Base-by-base conservation (phyloP, 2,797 vertebrate genomes). In the Rhinogobio ventralis region DNA sequence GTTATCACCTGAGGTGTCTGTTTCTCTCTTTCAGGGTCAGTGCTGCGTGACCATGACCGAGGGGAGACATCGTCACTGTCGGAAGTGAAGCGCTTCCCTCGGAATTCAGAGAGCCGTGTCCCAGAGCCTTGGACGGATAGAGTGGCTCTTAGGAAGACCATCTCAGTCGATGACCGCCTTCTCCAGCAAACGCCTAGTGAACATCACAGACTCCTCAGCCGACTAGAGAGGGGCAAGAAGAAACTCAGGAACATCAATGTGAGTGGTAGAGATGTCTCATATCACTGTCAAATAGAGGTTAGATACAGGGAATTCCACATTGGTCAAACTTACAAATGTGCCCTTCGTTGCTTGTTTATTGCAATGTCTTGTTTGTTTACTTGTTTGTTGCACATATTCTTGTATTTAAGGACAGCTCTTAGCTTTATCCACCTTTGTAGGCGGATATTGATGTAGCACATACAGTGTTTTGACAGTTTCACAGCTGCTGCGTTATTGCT, bases 1-100 rank as follows among this genome's bases (percentile, higher is more conserved):
- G 88, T 93, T 96, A 92, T 93, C 95, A 91, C 83, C 69, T 89
- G 92, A 87, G 89, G 91, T 93, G 89, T 95, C 93, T 95, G 94
- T 96, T 97, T 96, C 96, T 85, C 93, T 90, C 87, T 75, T 90
- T 86, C 95, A 97, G 96, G 94, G 93, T 94, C 93, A 84, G 91
- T 93, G 90, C 91, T 92, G 79, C 92, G 92, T 33, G 95, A 94
- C 93, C 95, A 96, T 92, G 95, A 95, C 93, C 94, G 95, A 93
- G 90, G 81, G 28, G 92, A 95, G 81, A 84, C n/a, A 33, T 91
- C 94, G 92, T 91, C 89, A 23, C 87, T 90, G 87, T 91, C 90
- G 2, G 88, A 86, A 66, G 88, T 39, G 68, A 89, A 86, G 87
- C 90, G 81, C 81, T 87, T 86, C 81, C 91, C 87, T 42, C 73